phyloP scores from a whole-genome alignment of 2,888 invertebrate genomes.

The Leptothorax acervorum region DNA sequence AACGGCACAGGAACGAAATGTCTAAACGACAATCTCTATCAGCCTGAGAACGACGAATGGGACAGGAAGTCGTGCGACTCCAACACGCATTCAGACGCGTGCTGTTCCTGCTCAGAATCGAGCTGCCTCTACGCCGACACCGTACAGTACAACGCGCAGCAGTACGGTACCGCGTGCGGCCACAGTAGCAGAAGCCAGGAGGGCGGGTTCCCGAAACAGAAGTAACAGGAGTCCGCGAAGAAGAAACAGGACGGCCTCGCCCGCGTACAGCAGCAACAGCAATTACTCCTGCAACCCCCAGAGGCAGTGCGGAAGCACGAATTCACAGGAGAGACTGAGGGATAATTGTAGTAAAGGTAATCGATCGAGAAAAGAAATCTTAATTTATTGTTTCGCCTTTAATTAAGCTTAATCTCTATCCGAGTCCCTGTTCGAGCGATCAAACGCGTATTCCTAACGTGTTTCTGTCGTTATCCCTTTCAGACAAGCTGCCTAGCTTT shows the following conservation, averaged over 20 bases:
- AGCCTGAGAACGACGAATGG: constrained; percentile 83
- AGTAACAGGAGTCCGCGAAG: constrained; percentile 82
- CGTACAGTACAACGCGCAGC: constrained; percentile 82
- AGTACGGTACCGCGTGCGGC: constrained; percentile 73
- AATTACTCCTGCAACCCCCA: constrained; percentile 84
- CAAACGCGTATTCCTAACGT: background rate
- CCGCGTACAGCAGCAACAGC: constrained; percentile 84
- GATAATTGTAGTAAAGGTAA: constrained; percentile 84
- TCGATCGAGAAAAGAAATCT: background rate
- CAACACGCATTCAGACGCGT: constrained; percentile 84
- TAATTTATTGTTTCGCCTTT: background rate
- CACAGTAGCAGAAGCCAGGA: constrained; percentile 71
- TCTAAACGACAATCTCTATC: constrained; percentile 82
- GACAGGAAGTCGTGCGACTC: constrained; percentile 85
- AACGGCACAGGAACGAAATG: constrained; percentile 82
- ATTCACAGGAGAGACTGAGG: constrained; percentile 83
- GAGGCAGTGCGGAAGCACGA: constrained; percentile 80
- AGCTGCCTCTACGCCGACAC: constrained; percentile 84
- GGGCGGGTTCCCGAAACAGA: constrained; percentile 78
- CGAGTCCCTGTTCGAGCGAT: background rate
- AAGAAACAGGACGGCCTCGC: constrained; percentile 81
- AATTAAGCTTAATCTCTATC: background rate
- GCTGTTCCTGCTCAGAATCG: constrained; percentile 84
- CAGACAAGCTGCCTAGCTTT: constrained; percentile 84
- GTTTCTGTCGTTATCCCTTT: background rate